These are phyloP conservation scores for Puma concolor DNA, from an alignment of 2,113 vertebrate genomes.

Conservation along the genomic window DNA sequence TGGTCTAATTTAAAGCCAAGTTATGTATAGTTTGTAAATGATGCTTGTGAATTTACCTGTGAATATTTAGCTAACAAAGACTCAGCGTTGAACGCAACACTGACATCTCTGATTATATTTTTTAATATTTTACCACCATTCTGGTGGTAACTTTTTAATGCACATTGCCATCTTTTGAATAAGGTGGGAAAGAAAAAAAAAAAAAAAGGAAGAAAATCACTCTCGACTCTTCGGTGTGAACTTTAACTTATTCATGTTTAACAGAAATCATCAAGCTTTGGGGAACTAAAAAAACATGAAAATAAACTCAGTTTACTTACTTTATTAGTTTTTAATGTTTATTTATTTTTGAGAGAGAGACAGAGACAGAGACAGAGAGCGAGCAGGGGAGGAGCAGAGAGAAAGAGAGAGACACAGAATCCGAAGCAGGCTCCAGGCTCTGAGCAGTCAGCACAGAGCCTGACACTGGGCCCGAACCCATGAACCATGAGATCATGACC, in stretches of 20 bases:
- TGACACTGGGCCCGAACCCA: too few relatives aligned
- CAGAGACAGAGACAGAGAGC: too few relatives aligned
- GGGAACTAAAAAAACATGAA: conserved; percentile 45
- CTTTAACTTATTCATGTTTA: conserved; percentile 17
- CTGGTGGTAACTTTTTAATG: neutral
- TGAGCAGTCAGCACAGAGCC: too few relatives aligned
- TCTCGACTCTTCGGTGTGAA: conserved; percentile 26
- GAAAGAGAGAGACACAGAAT: too few relatives aligned
- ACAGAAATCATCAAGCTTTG: conserved; percentile 38
- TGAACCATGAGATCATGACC: too few relatives aligned
- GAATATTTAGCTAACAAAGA: conserved; percentile 47
- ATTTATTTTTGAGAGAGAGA: too few relatives aligned
- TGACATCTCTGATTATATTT: conserved; percentile 28
- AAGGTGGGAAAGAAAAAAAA: conserved; percentile 58
- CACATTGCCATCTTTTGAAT: conserved; percentile 51
- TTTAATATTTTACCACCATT: neutral
- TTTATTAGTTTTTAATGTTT: too few relatives aligned
- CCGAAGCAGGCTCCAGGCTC: too few relatives aligned
- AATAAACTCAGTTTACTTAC: neutral
- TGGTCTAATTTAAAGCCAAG: conserved; percentile 56
- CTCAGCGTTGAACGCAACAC: conserved; percentile 43
- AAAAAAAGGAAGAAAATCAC: neutral
- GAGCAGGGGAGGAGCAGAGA: too few relatives aligned
- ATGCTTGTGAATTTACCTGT: neutral
- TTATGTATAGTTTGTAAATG: conserved; percentile 45